phyloP scores from a whole-genome alignment of 2,888 invertebrate genomes.

The Rhingia campestris region DNA sequence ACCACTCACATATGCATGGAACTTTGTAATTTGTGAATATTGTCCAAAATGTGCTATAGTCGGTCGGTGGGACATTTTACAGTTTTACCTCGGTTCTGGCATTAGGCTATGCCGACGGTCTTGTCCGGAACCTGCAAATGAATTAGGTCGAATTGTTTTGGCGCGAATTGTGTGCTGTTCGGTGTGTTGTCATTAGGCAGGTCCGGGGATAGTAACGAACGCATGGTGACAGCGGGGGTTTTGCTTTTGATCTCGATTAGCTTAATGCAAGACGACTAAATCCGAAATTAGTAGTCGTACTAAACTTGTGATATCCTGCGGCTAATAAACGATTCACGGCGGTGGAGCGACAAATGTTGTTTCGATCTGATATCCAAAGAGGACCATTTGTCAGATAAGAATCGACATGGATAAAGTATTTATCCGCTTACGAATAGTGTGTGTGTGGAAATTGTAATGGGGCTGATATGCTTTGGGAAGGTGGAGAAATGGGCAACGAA shows the following conservation, averaged over 20 bases:
- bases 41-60: conserved; percentile 18
- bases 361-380: not conserved
- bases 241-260: conserved; percentile 8
- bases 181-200: conserved; percentile 16
- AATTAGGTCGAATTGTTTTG: conserved; percentile 27
- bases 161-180: conserved; percentile 15
- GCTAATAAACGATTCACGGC: conserved; percentile 7
- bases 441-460: too few relatives aligned
- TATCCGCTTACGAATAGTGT: too few relatives aligned
- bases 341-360: not conserved
- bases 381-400: too few relatives aligned
- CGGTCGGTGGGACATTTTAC: conserved; percentile 21
- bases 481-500: too few relatives aligned
- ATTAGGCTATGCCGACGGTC: not conserved
- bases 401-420: too few relatives aligned
- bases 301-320: conserved; percentile 26
- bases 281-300: conserved; percentile 9
- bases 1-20: not conserved
- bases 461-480: too few relatives aligned
- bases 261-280: conserved; percentile 14
- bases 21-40: conserved; percentile 1
- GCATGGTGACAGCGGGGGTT: not conserved
- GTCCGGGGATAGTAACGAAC: not conserved
- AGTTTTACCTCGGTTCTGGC: conserved; percentile 4
- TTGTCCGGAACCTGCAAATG: conserved; percentile 8